These are phyloP conservation scores for Cerastis leucographa DNA, from an alignment of 2,888 invertebrate species.

Conservation along the genomic window DNA sequence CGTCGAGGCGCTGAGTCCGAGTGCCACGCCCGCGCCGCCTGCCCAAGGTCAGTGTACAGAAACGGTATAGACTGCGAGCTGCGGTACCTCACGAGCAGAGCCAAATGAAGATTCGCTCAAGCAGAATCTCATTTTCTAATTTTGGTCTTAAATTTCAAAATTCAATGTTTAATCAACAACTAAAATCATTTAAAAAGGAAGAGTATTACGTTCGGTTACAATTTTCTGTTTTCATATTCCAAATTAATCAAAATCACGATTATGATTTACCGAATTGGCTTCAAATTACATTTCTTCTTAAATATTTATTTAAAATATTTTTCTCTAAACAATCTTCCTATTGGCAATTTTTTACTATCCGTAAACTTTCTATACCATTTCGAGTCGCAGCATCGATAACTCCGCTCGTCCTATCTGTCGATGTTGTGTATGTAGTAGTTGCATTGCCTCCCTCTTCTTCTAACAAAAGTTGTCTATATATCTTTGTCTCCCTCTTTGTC, in stretches of 20 bases:
- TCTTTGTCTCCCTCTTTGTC: slow-evolving; percentile 86
- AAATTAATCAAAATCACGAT: slow-evolving; percentile 39
- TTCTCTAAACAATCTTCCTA: slow-evolving; percentile 50
- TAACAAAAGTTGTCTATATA: slow-evolving; percentile 84
- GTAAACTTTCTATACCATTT: slow-evolving; percentile 85
- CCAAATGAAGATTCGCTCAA: slow-evolving; percentile 21
- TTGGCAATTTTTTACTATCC: slow-evolving; percentile 61
- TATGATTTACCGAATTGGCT: slow-evolving; percentile 50
- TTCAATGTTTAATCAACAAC: not conserved
- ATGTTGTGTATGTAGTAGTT: slow-evolving; percentile 90
- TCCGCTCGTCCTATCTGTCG: slow-evolving; percentile 87
- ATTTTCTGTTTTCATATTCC: slow-evolving; percentile 19
- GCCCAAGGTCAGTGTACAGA: slow-evolving; percentile 90
- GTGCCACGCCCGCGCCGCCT: slow-evolving; percentile 82
- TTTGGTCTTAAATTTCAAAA: slow-evolving; percentile 4
- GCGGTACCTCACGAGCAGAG: slow-evolving; percentile 33
- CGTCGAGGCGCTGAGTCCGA: slow-evolving; percentile 91
- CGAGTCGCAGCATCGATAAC: slow-evolving; percentile 83
- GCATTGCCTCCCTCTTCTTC: slow-evolving; percentile 89
- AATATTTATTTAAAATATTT: slow-evolving; percentile 58
- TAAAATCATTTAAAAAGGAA: slow-evolving; percentile 17
- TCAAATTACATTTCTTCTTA: slow-evolving; percentile 52
- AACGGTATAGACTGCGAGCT: slow-evolving; percentile 85
- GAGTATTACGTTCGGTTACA: slow-evolving; percentile 19
- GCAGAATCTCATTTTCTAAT: slow-evolving; percentile 9